Conservation (phyloP, 2,797 vertebrate species). For the Enteromius mattozi region DNA sequence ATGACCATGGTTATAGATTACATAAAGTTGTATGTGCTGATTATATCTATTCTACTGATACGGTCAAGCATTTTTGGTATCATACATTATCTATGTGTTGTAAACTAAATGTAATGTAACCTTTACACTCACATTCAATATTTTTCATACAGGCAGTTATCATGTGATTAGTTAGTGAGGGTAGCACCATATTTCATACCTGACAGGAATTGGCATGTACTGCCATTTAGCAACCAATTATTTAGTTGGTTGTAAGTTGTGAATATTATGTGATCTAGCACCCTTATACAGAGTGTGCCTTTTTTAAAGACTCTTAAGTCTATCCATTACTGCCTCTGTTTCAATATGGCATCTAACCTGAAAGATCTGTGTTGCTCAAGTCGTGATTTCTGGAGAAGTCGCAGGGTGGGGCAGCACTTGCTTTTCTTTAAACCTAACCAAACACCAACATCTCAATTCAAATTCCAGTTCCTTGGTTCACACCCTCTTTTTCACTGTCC, state of each 20-base stretch:
- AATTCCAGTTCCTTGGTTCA: conserved; percentile 11
- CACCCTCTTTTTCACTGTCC: conserved; percentile 13
- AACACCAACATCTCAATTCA: not conserved
- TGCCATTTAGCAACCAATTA: not conserved
- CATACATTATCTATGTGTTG: not conserved
- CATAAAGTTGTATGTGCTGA: not conserved
- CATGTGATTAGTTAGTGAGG: not conserved
- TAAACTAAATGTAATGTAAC: conserved; percentile 3
- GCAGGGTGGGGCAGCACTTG: conserved; percentile 12
- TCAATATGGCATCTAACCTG: not conserved
- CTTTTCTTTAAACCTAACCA: conserved; percentile 17
- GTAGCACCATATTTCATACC: not conserved
- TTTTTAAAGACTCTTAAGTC: not conserved
- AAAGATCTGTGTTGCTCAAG: not conserved
- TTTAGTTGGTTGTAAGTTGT: not conserved
- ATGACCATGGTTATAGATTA: not conserved
- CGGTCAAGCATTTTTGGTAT: not conserved
- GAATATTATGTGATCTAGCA: not conserved
- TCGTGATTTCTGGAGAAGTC: not conserved
- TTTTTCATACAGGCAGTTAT: not conserved
- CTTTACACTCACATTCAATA: not conserved
- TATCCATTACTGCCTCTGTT: not conserved
- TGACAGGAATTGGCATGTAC: not conserved
- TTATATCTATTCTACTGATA: not conserved
- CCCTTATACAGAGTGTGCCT: not conserved